A percentile compares a stretch with the other conserved stretches of the same genome.
Conservation (phyloP, 37 sponge, comb jelly and placozoan genomes). For the Bolinopsis microptera region DNA sequence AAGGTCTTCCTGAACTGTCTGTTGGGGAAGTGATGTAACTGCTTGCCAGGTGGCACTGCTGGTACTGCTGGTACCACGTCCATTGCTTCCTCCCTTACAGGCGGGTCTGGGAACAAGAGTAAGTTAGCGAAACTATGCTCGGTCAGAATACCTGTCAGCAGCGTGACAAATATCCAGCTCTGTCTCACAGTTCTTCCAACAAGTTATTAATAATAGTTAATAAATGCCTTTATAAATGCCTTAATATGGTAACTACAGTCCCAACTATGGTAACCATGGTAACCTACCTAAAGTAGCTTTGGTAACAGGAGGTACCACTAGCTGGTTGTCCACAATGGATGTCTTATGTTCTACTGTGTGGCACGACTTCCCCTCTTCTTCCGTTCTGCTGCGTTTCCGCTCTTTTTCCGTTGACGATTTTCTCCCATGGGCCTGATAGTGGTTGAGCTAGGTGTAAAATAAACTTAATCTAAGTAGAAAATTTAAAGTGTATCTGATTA, state of each 20-base stretch:
- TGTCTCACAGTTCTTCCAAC: too few relatives aligned
- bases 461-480: too few relatives aligned
- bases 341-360: neutral
- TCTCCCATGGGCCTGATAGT: conserved; percentile 48
- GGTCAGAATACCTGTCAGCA: too few relatives aligned
- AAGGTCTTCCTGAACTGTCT: conserved; percentile 51
- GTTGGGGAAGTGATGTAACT: neutral
- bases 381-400: conserved; percentile 47
- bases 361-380: conserved; percentile 22
- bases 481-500: too few relatives aligned
- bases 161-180: too few relatives aligned
- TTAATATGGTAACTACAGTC: too few relatives aligned
- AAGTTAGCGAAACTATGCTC: too few relatives aligned
- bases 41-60: neutral
- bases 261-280: too few relatives aligned
- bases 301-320: neutral
- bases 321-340: neutral
- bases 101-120: neutral
- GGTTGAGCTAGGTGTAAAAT: too few relatives aligned
- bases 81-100: conserved; percentile 20
- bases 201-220: too few relatives aligned
- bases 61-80: conserved; percentile 8
- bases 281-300: neutral
- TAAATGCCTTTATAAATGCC: too few relatives aligned
- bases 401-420: conserved; percentile 58